Evolutionary conservation across 2,797 vertebrate species (phyloP).

Genomic region (Astyanax mexicanus): DNA sequence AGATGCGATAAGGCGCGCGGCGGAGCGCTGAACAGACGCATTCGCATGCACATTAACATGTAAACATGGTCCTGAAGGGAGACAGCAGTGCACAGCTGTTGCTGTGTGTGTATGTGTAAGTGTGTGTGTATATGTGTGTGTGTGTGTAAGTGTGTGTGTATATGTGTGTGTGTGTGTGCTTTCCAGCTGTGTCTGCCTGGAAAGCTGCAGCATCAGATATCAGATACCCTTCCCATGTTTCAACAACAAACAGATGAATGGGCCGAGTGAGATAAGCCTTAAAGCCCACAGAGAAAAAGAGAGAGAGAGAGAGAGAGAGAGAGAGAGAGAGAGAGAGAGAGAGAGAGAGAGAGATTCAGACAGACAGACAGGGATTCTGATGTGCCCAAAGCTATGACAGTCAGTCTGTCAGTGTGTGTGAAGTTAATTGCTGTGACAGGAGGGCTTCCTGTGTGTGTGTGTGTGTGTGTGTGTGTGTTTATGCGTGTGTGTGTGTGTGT

Average conservation of each 20-base stretch:
- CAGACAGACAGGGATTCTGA: constrained; percentile 43
- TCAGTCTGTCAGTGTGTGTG: constrained; percentile 66
- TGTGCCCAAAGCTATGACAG: constrained; percentile 65
- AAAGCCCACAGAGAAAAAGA: constrained; percentile 8
- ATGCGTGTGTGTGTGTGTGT: constrained; percentile 57
- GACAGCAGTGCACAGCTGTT: neutral
- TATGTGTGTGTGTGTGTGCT: neutral
- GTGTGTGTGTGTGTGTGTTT: constrained; percentile 61
- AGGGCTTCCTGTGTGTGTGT: constrained; percentile 67
- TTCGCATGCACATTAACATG: neutral
- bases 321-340: constrained; percentile 27
- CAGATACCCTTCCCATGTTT: constrained; percentile 65
- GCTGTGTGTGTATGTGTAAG: neutral
- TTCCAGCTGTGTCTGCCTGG: constrained; percentile 39
- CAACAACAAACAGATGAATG: constrained; percentile 74
- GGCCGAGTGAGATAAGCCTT: constrained; percentile 68
- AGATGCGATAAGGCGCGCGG: neutral
- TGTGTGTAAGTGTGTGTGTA: neutral
- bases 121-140: no score
- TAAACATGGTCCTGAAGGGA: neutral
- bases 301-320: constrained; percentile 6
- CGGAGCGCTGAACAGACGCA: neutral
- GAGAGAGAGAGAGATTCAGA: no score
- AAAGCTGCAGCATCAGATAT: constrained; percentile 71
- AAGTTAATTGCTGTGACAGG: constrained; percentile 74